Percentiles rank a stretch among this genome's conserved stretches.
Evolutionary conservation across 2,113 vertebrate genomes (phyloP).

Genomic region (Amblyornis subalaris): DNA sequence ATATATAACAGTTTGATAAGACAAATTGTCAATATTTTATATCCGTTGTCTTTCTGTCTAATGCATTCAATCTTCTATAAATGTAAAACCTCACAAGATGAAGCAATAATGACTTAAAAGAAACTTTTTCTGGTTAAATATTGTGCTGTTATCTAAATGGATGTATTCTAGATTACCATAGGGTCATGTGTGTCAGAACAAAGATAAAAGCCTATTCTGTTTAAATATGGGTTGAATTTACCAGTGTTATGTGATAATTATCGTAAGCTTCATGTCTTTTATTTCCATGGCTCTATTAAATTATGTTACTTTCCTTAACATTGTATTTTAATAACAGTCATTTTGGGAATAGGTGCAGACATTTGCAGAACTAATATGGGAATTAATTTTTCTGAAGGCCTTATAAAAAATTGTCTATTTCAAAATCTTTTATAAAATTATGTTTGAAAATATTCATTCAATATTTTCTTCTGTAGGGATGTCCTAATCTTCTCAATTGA

Average conservation of each 20-base stretch:
- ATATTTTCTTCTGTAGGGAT: neutral
- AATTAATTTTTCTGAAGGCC: neutral
- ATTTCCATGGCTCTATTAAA: neutral
- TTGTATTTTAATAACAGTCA: neutral
- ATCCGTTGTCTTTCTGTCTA: neutral
- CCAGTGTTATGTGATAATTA: neutral
- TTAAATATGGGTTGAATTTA: neutral
- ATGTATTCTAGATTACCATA: neutral
- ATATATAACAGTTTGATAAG: neutral
- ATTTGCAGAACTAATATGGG: neutral
- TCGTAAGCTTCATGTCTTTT: neutral
- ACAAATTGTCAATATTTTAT: neutral
- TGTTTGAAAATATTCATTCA: neutral
- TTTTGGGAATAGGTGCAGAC: neutral
- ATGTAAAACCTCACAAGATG: neutral
- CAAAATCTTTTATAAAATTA: neutral
- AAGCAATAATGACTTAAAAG: neutral
- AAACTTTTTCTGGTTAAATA: neutral
- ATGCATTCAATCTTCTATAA: neutral
- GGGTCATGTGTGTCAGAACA: neutral
- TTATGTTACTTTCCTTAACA: neutral
- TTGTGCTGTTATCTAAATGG: neutral
- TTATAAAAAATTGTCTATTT: neutral
- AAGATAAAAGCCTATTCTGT: neutral
- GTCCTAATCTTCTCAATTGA: neutral